Conservation (phyloP, 2,113 vertebrate species). For the Eptesicus fuscus region DNA sequence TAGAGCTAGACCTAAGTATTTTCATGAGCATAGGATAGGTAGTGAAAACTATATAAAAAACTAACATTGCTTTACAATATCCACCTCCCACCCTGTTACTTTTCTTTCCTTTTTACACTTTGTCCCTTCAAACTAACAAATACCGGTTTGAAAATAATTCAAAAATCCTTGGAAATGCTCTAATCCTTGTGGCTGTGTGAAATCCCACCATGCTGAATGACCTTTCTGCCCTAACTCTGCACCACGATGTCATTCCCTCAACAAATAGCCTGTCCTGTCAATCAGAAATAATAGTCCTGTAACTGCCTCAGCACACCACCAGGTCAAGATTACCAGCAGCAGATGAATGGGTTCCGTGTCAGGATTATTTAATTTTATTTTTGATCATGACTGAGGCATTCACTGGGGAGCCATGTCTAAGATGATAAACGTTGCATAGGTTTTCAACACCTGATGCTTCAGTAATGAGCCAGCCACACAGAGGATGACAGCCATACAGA, state of each 20-base stretch:
- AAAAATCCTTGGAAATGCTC: neutral
- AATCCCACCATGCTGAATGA: slow-evolving; percentile 21
- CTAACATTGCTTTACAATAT: neutral
- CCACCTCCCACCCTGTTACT: neutral
- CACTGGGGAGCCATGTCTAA: neutral
- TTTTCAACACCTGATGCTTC: slow-evolving; percentile 35
- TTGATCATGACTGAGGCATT: neutral
- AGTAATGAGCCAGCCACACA: neutral
- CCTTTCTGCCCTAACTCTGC: slow-evolving; percentile 31
- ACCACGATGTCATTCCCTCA: slow-evolving; percentile 35
- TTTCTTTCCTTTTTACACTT: slow-evolving; percentile 24
- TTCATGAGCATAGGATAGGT: neutral
- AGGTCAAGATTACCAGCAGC: neutral
- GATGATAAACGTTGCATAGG: neutral
- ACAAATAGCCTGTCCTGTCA: slow-evolving; percentile 61
- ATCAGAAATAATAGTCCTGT: slow-evolving; percentile 53
- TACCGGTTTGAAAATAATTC: slow-evolving; percentile 37
- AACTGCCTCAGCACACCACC: neutral
- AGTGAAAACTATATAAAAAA: neutral
- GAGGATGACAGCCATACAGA: neutral
- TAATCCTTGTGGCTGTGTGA: slow-evolving; percentile 4
- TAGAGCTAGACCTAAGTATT: neutral
- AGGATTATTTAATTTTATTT: slow-evolving; percentile 34
- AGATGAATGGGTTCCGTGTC: neutral
- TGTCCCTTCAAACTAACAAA: neutral